Base-by-base conservation (phyloP, 2,113 vertebrate species). In the Cyanistes caeruleus region DNA sequence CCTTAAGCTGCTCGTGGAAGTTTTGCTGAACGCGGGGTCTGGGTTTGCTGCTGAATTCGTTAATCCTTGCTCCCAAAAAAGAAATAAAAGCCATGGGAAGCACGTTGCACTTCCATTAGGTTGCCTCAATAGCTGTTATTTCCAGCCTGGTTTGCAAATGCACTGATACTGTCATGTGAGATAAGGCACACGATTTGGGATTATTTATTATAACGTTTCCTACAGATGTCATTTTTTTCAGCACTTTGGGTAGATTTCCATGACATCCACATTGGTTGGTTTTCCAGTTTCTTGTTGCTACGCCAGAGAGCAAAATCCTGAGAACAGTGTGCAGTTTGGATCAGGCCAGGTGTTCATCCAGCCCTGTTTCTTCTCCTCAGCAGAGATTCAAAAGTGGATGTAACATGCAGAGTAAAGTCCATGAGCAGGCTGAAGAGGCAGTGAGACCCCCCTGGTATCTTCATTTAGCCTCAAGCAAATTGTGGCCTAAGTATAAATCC, bases 1-100 rank as follows among this genome's bases (percentile, higher is more conserved):
- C 89, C 93, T 95, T 97, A 97, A 98, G 96, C 96, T 92, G 84
- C 67, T 60, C 3, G 30, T 93, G 94, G 97, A 98, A 98, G 95
- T 96, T 97, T 96, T 97, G 94, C 96, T 93, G 96, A 97, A 87
- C 15, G 44, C 5, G 3, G 75, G 84, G 56, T 93, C 91, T 82
- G 96, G 76, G 35, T 94, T 93, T 79, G 91, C 78, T 44, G 84
- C 88, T 80, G 90, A 93, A 96, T 94, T 95, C 2, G 27, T 96
- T 95, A 94, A 87, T 93, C 73, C 58, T 91, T 28, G n/a, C 81
- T 88, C 65, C 85, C 58, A 69, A 88, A 92, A 96, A 86, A 92
- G 93, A 89, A 90, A 89, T 87, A 84, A 97, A 96, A 96, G 82
- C 88, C 86, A 51, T 3, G 5, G 87, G 88, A 87, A 92, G 81